A percentile compares a stretch with the other conserved stretches of the same genome.
Conservation (phyloP, 2,797 vertebrate genomes). For the Amazona finschi region DNA sequence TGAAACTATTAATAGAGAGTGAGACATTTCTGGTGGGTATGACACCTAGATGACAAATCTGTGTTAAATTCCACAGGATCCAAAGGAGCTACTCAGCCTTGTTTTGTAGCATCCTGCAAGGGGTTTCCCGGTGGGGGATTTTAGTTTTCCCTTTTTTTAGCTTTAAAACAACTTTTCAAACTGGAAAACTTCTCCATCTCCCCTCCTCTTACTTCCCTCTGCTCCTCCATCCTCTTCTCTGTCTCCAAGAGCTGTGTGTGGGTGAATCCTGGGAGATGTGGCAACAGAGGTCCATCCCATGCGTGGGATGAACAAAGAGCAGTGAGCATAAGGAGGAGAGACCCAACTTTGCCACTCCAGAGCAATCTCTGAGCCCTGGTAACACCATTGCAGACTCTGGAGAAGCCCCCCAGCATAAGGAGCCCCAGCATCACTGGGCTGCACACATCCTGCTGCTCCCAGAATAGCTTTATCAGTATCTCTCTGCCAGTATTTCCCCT, state of each 20-base stretch:
- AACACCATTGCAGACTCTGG: not conserved
- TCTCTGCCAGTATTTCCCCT: not conserved
- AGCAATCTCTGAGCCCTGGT: not conserved
- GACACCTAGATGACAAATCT: slow-evolving; percentile 51
- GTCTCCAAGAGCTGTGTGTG: not conserved
- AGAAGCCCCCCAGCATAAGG: accelerated
- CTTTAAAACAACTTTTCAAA: not conserved
- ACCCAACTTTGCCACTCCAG: not conserved
- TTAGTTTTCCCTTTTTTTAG: not conserved
- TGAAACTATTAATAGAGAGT: slow-evolving; percentile 50
- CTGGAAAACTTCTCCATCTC: not conserved
- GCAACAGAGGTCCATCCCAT: not conserved
- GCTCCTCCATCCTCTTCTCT: not conserved
- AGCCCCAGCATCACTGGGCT: not conserved
- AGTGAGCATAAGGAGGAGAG: not conserved
- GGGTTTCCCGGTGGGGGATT: slow-evolving; percentile 6
- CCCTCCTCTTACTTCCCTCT: not conserved
- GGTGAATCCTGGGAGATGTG: not conserved
- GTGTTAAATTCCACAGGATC: slow-evolving; percentile 31
- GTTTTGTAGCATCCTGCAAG: slow-evolving; percentile 1
- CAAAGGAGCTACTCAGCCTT: slow-evolving; percentile 11
- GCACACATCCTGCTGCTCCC: not conserved
- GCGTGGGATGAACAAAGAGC: not conserved
- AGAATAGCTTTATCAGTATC: not conserved
- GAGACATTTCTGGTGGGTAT: slow-evolving; percentile 32